A percentile compares a stretch with the other conserved stretches of the same genome.
Conservation (phyloP, 1,140 invertebrate genomes). For the Halictus rubicundus region DNA sequence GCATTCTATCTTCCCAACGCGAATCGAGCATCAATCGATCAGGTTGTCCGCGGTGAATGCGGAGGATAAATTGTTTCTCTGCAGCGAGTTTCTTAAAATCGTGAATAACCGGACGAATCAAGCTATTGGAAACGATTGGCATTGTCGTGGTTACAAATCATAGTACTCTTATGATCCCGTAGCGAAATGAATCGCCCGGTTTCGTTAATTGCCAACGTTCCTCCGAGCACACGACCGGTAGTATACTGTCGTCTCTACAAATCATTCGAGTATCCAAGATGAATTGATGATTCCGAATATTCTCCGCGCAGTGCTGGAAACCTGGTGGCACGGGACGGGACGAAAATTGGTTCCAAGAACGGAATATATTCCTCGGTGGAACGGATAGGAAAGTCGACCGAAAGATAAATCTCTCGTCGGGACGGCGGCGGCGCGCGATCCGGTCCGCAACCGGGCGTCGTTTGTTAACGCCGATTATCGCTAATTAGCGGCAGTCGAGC, state of each 20-base stretch:
- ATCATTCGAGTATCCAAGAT: neutral
- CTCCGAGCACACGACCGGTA: neutral
- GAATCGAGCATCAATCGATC: too few relatives aligned
- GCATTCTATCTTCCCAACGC: too few relatives aligned
- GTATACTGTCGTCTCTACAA: neutral
- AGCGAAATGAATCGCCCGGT: neutral
- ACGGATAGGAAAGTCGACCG: neutral
- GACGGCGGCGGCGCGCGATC: too few relatives aligned
- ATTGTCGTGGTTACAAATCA: slow-evolving; percentile 3
- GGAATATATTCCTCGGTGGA: neutral
- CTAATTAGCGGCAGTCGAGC: neutral
- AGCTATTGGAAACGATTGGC: neutral
- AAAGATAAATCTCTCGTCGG: too few relatives aligned
- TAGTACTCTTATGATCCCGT: neutral
- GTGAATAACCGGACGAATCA: too few relatives aligned
- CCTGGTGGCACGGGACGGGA: too few relatives aligned
- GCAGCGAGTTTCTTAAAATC: too few relatives aligned
- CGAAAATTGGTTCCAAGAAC: too few relatives aligned
- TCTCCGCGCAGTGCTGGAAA: too few relatives aligned
- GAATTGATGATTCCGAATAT: neutral
- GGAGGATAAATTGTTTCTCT: too few relatives aligned
- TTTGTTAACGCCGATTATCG: neutral
- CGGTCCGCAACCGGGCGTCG: too few relatives aligned
- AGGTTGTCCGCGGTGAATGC: too few relatives aligned
- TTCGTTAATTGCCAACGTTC: slow-evolving; percentile 8